A percentile compares a stretch with the other conserved stretches of the same genome.
These are phyloP conservation scores for Aphaenogaster floridana DNA, from an alignment of 1,140 invertebrate genomes.

Conservation along the genomic window DNA sequence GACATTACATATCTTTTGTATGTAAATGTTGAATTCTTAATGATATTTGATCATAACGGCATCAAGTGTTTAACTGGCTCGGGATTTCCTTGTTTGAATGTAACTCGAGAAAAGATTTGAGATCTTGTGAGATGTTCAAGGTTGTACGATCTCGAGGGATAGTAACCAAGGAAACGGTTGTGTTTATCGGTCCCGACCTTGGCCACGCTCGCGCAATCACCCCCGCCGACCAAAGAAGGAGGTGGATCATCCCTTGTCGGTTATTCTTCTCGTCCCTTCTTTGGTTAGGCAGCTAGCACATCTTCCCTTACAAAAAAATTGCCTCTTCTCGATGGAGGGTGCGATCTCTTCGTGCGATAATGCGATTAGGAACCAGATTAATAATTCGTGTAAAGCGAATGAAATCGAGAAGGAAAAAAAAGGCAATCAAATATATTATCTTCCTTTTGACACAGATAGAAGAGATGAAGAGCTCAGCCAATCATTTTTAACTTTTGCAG, in stretches of 20 bases:
- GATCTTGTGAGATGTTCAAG: slow-evolving; percentile 75
- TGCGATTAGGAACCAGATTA: slow-evolving; percentile 31
- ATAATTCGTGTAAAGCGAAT: slow-evolving; percentile 30
- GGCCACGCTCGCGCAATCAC: slow-evolving; percentile 80
- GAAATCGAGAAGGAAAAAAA: not conserved
- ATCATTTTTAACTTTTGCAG: not conserved
- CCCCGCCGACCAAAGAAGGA: slow-evolving; percentile 51
- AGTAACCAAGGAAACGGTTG: slow-evolving; percentile 82
- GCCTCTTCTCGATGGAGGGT: not conserved
- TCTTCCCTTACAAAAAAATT: slow-evolving; percentile 53
- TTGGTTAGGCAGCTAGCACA: not conserved
- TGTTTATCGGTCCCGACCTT: slow-evolving; percentile 84
- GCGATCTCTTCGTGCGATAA: slow-evolving; percentile 18
- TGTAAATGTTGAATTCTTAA: not conserved
- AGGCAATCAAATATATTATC: not conserved
- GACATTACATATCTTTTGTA: not conserved
- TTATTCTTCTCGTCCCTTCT: slow-evolving; percentile 11
- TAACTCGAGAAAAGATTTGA: slow-evolving; percentile 45
- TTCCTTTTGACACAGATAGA: not conserved
- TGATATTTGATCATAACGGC: not conserved
- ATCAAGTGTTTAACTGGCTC: not conserved
- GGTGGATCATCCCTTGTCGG: slow-evolving; percentile 23
- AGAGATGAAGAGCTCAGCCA: not conserved
- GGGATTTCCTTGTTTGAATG: slow-evolving; percentile 3
- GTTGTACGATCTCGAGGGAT: slow-evolving; percentile 70